These are phyloP conservation scores for Actinia tenebrosa DNA, from an alignment of 64 coral and sea anemone species.

Conservation along the genomic window DNA sequence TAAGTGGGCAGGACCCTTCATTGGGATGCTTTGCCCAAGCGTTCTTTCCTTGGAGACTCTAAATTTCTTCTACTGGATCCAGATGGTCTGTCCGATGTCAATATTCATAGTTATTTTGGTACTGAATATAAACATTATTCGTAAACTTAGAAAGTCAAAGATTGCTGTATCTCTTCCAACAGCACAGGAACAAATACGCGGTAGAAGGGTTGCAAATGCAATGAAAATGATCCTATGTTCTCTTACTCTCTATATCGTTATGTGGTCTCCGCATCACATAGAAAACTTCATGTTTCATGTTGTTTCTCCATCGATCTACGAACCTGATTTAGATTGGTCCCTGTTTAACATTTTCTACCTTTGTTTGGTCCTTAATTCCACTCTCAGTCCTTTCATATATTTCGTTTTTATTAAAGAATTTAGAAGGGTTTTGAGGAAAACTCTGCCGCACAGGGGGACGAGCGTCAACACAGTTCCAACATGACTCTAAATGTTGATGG, in stretches of 20 bases:
- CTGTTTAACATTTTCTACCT: background rate
- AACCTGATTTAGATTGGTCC: background rate
- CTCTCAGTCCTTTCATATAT: background rate
- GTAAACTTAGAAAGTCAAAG: background rate
- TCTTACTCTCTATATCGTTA: background rate
- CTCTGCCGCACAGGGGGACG: background rate
- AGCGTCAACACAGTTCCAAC: background rate
- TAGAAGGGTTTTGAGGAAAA: background rate
- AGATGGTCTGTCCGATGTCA: background rate
- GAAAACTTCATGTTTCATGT: background rate
- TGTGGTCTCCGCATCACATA: background rate
- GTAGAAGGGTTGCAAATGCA: background rate
- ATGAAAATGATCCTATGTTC: background rate
- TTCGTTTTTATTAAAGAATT: slow-evolving; percentile 12
- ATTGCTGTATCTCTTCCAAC: background rate
- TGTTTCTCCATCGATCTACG: background rate
- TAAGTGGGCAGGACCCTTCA: background rate
- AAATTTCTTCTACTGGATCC: background rate
- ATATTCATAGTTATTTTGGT: background rate
- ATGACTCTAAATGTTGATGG: background rate
- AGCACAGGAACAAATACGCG: background rate
- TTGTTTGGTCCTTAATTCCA: background rate
- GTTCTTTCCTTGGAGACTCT: background rate
- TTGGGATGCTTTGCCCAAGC: background rate
- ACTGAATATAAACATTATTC: background rate